Evolutionary conservation across 2,113 vertebrate species (phyloP).

Genomic region (Siniperca knerii): DNA sequence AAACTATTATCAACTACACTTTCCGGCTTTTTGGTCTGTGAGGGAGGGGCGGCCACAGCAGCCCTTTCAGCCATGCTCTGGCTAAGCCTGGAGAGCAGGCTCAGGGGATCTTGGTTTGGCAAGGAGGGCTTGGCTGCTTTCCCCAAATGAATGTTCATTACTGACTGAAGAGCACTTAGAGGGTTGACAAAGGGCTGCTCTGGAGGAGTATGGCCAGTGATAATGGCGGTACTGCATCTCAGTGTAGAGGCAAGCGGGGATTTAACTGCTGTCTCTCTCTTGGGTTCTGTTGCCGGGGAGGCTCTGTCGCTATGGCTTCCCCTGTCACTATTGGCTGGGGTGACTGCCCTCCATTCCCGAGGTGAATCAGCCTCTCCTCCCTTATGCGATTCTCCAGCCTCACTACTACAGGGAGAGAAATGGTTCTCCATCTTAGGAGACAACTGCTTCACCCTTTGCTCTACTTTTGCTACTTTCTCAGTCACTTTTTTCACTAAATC

Average conservation of each 20-base stretch:
- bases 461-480: constrained; percentile 93
- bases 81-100: constrained; percentile 98
- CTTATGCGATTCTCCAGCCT: constrained; percentile 87
- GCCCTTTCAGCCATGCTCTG: constrained; percentile 97
- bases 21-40: constrained; percentile 91
- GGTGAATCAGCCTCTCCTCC: constrained; percentile 84
- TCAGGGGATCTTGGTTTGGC: constrained; percentile 96
- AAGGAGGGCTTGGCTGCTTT: constrained; percentile 98
- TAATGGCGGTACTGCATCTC: constrained; percentile 91
- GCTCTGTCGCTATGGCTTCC: constrained; percentile 79
- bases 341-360: constrained; percentile 86
- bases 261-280: constrained; percentile 79
- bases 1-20: constrained; percentile 89
- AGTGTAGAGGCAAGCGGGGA: constrained; percentile 82
- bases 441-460: constrained; percentile 91
- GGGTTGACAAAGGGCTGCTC: constrained; percentile 98
- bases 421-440: constrained; percentile 88
- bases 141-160: constrained; percentile 99
- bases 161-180: constrained; percentile 97
- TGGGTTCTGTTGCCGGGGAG: constrained; percentile 78
- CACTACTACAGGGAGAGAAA: constrained; percentile 88
- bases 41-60: constrained; percentile 91
- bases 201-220: constrained; percentile 92
- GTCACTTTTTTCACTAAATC: constrained; percentile 96
- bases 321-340: constrained; percentile 86